A percentile compares a stretch with the other conserved stretches of the same genome.
Evolutionary conservation across 2,797 vertebrate species (phyloP).

Genomic region (Triplophysa yarkandensis): DNA sequence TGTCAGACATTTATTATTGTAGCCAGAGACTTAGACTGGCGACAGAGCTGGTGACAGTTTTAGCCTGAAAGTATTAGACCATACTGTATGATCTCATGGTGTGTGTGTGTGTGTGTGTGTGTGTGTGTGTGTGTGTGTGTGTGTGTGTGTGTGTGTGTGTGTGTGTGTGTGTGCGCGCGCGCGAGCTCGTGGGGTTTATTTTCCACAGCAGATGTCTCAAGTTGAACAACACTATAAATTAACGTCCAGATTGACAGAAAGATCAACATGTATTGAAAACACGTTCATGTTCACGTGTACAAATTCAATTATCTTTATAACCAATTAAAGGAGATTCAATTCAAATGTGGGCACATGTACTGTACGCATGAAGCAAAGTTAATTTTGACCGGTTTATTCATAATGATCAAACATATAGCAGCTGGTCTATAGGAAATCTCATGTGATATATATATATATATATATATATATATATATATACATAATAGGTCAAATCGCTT

Average conservation of each 20-base stretch:
- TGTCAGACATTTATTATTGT: constrained; percentile 47
- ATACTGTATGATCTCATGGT: constrained; percentile 32
- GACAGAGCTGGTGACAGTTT: constrained; percentile 46
- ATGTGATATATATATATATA: neutral
- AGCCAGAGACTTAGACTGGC: constrained; percentile 50
- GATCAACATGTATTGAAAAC: constrained; percentile 53
- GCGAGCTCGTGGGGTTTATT: constrained; percentile 54
- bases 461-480: neutral
- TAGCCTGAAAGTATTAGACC: constrained; percentile 37
- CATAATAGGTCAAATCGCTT: neutral
- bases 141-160: constrained; percentile 6
- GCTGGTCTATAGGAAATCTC: neutral
- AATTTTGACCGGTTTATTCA: neutral
- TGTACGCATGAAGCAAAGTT: neutral
- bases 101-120: constrained; percentile 22
- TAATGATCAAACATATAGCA: neutral
- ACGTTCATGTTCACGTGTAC: constrained; percentile 30
- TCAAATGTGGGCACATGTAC: neutral
- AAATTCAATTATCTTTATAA: neutral
- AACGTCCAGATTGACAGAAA: constrained; percentile 51
- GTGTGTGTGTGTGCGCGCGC: constrained; percentile 19
- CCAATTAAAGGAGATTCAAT: constrained; percentile 9
- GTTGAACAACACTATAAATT: constrained; percentile 56
- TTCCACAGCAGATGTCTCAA: constrained; percentile 60
- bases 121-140: constrained; percentile 28